These are phyloP conservation scores for Candidula unifasciata DNA, from an alignment of 2,888 invertebrate genomes.

Conservation along the genomic window DNA sequence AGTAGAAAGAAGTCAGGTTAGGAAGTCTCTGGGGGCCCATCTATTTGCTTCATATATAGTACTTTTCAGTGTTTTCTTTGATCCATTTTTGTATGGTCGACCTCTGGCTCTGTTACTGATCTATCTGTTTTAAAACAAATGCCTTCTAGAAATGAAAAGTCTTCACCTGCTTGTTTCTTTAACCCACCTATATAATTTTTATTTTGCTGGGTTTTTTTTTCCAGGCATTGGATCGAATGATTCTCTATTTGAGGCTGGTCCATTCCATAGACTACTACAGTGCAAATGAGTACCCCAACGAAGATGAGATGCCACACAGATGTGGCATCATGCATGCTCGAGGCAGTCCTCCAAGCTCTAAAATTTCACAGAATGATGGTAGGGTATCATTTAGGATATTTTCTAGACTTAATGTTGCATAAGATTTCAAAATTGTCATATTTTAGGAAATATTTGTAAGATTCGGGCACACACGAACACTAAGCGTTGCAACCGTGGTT, in stretches of 20 bases:
- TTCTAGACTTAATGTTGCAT: not conserved
- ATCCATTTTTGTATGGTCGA: no score
- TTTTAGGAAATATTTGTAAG: not conserved
- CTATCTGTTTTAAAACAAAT: no score
- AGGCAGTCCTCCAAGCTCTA: slow-evolving; percentile 87
- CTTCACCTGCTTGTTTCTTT: no score
- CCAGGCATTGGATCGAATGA: slow-evolving; percentile 85
- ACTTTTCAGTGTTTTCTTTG: not conserved
- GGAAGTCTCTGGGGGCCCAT: no score
- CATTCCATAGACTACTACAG: slow-evolving; percentile 99
- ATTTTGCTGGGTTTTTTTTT: not conserved
- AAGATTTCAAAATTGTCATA: not conserved
- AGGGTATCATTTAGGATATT: slow-evolving; percentile 52
- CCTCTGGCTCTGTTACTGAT: no score
- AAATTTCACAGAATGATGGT: slow-evolving; percentile 80
- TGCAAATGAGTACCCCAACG: slow-evolving; percentile 98
- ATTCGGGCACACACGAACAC: no score
- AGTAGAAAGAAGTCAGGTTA: no score
- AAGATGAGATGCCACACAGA: slow-evolving; percentile 99
- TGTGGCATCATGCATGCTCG: slow-evolving; percentile 99
- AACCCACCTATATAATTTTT: not conserved
- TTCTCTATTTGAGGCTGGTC: slow-evolving; percentile 95
- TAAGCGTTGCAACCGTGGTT: no score
- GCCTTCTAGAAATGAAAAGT: no score
- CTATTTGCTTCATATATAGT: no score